A percentile compares a stretch with the other conserved stretches of the same genome.
Evolutionary conservation across 2,888 invertebrate genomes (phyloP).

Genomic region (Nesidiocoris tenuis): DNA sequence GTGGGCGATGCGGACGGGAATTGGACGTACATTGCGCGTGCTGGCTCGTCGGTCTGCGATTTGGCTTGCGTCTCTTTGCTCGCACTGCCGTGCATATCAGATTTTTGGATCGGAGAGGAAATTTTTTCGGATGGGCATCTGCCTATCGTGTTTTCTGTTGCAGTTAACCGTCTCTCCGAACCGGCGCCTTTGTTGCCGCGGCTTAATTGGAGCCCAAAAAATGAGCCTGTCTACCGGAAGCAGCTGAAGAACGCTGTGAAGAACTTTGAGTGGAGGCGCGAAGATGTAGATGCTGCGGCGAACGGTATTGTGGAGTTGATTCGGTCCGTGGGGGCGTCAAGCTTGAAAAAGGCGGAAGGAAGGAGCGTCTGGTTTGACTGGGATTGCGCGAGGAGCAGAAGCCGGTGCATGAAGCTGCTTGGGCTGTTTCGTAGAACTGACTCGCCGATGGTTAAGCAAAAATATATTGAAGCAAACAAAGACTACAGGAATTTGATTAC

Average conservation of each 20-base stretch:
- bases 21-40: background rate
- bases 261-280: background rate
- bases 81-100: background rate
- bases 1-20: background rate
- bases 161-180: background rate
- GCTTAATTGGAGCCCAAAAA: slow-evolving; percentile 6
- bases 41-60: slow-evolving; percentile 14
- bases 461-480: background rate
- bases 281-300: background rate
- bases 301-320: background rate
- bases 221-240: background rate
- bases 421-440: slow-evolving; percentile 4
- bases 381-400: slow-evolving; percentile 4
- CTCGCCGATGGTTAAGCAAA: background rate
- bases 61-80: slow-evolving; percentile 12
- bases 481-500: background rate
- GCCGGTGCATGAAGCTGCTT: slow-evolving; percentile 8
- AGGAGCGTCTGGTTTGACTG: slow-evolving; percentile 28
- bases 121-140: slow-evolving; percentile 16
- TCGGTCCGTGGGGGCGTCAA: background rate
- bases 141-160: slow-evolving; percentile 8
- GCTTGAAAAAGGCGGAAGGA: background rate
- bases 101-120: slow-evolving; percentile 6
- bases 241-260: background rate
- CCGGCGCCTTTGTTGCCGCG: slow-evolving; percentile 7